phyloP scores from a whole-genome alignment of 2,888 invertebrate species.

The Metacarcinus magister region DNA sequence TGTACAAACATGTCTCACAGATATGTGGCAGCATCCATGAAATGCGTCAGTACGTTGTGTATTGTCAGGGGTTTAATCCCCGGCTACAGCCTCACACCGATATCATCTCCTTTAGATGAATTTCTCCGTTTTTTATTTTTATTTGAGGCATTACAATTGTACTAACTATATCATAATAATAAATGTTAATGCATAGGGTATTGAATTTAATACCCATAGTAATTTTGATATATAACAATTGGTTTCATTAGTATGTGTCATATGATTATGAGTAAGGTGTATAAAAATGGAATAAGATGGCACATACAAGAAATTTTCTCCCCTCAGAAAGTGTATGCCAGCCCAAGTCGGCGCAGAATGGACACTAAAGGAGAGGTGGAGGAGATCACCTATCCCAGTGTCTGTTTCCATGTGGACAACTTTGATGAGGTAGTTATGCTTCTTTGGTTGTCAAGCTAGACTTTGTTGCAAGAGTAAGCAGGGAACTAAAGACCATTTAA shows the following conservation, averaged over 20 bases:
- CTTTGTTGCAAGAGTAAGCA: not conserved
- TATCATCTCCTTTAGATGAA: no score
- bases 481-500: not conserved
- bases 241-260: not conserved
- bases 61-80: no score
- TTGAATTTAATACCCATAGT: no score
- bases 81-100: no score
- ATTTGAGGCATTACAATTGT: no score
- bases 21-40: no score
- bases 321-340: conserved; percentile 94
- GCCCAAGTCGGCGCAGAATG: conserved; percentile 98
- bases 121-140: no score
- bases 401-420: conserved; percentile 99
- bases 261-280: not conserved
- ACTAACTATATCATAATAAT: no score
- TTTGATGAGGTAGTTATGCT: conserved; percentile 93
- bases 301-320: not conserved
- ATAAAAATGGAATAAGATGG: not conserved
- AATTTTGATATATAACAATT: not conserved
- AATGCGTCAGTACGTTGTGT: no score
- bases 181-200: no score
- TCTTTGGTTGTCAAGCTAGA: not conserved
- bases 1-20: no score
- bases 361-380: conserved; percentile 99
- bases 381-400: conserved; percentile 99